Evolutionary conservation across 37 sponge, comb jelly and placozoan genomes (phyloP).

Genomic region (Diacarnus erythraeanus): DNA sequence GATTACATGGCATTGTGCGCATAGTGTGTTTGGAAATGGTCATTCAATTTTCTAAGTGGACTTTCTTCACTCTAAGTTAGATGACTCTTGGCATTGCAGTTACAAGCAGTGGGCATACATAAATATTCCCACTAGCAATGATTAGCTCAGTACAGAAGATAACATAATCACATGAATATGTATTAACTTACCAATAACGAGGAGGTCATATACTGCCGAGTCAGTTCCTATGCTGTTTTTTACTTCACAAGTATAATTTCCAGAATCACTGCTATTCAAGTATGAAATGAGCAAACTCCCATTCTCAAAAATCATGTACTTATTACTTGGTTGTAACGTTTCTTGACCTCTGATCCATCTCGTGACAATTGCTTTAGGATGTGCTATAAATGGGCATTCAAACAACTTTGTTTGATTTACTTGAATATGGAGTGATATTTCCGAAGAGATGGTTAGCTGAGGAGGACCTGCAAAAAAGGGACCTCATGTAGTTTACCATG

Average conservation of each 20-base stretch:
- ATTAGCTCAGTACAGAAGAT: not conserved
- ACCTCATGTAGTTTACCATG: no score
- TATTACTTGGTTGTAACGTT: not conserved
- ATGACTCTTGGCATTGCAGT: no score
- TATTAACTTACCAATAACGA: not conserved
- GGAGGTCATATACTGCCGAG: not conserved
- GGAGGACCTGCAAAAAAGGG: not conserved
- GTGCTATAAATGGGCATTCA: not conserved
- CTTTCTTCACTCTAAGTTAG: no score
- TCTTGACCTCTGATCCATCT: not conserved
- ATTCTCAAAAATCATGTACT: not conserved
- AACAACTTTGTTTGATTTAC: no score
- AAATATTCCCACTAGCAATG: not conserved
- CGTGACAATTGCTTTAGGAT: not conserved
- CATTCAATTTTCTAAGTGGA: no score
- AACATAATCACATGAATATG: not conserved
- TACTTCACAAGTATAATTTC: not conserved
- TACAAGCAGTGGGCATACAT: not conserved
- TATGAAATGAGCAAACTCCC: not conserved
- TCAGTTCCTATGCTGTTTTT: not conserved
- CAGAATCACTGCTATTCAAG: not conserved
- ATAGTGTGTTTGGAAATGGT: no score
- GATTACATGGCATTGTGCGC: no score
- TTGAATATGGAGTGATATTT: no score
- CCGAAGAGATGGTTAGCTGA: not conserved